Evolutionary conservation across 2,797 vertebrate species (phyloP), one percentile per base, ranked within the genome.

Genomic region (Cyprinodon diabolis): DNA sequence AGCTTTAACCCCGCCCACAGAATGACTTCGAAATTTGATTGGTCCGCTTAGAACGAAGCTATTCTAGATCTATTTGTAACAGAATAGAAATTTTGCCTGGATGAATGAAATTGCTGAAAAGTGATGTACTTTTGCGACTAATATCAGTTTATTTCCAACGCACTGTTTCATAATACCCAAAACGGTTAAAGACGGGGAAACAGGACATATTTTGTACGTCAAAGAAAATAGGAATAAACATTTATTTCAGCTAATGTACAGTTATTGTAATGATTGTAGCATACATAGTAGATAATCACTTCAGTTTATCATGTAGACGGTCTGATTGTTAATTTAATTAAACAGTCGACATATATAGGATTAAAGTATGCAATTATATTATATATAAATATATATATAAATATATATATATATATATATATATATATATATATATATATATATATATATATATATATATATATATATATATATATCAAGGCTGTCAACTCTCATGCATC

Each of bases 1-100:
- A 12, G 5, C 0, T 49, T 2, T 7, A 66, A 52, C 0, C 70
- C 68, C 81, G 82, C 89, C 90, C 75, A 74, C 63, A 66, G 14
- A 15, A 8, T 0, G 0, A 14, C 23, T 30, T 58, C 57, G n/a
- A 1, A 57, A 49, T 86, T 14, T 80, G 72, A 95, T 94, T 94
- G 93, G 93, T 58, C 80, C 14, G 12, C 21, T 45, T 5, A 0
- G 6, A 15, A 23, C 6, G 4, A 68, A 0, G 1, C 21, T 2
- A 1, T 30, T 66, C 15, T 83, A 92, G 90, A 90, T 52, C 23
- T 82, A 67, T 1, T 0, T 37, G 0, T 37, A 68, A 55, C 81
- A 91, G 84, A 90, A 7, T 35, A 13, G 0, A 45, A 19, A 12
- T 37, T 11, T 63, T 21, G 12, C 40, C 15, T 37, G 15, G 7